Percentiles rank a stretch among this genome's conserved stretches.
These are phyloP conservation scores for Meloe dianella DNA, from an alignment of 2,888 invertebrate genomes.

Conservation along the genomic window DNA sequence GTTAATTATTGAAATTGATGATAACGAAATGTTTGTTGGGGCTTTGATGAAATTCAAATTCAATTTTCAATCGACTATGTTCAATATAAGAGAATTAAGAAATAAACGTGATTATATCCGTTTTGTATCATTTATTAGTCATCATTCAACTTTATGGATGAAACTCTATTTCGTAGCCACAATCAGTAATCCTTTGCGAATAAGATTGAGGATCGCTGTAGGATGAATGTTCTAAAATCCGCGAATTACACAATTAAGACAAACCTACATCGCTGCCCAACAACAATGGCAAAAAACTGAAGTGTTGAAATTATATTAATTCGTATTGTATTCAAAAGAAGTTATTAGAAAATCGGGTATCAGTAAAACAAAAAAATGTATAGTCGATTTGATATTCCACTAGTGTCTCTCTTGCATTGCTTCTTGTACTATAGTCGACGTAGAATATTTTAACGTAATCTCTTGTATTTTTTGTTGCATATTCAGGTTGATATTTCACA, in stretches of 20 bases:
- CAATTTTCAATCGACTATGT: no score
- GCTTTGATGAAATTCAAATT: neutral
- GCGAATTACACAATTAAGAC: neutral
- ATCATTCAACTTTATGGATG: no score
- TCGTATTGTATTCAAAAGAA: neutral
- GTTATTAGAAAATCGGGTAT: neutral
- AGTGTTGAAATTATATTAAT: neutral
- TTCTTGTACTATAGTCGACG: neutral
- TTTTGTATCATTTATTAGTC: no score
- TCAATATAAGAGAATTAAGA: no score
- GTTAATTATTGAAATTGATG: slow-evolving; percentile 8
- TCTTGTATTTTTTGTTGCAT: neutral
- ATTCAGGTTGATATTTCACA: neutral
- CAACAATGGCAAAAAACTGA: neutral
- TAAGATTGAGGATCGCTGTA: no score
- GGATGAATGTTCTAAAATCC: neutral
- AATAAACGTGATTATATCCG: no score
- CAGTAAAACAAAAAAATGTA: neutral
- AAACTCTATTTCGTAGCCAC: no score
- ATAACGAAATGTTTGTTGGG: neutral
- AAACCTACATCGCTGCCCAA: no score
- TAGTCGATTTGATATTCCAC: slow-evolving; percentile 18
- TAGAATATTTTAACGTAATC: neutral
- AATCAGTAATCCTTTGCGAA: no score
- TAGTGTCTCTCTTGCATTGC: slow-evolving; percentile 17